Percentiles rank a stretch among this genome's conserved stretches.
phyloP scores from a whole-genome alignment of 2,113 vertebrate species.

The Meleagris gallopavo region DNA sequence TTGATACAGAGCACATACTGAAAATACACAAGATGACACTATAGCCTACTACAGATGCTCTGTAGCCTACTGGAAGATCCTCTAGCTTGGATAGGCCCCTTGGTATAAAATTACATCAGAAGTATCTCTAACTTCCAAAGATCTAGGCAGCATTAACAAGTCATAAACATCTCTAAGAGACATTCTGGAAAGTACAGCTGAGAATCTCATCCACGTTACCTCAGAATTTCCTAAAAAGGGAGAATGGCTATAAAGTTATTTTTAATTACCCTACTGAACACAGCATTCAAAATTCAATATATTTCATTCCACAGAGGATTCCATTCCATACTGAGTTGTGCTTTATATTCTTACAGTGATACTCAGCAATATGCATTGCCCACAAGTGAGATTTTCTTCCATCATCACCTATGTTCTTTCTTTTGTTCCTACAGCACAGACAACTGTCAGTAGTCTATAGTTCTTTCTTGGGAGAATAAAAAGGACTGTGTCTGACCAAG shows the following conservation, averaged over 20 bases:
- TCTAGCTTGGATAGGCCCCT: neutral
- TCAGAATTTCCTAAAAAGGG: neutral
- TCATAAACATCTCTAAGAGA: neutral
- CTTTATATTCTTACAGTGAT: neutral
- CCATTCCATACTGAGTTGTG: neutral
- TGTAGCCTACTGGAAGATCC: neutral
- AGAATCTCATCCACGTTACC: neutral
- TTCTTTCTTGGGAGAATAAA: neutral
- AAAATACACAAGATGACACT: neutral
- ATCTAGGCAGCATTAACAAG: neutral
- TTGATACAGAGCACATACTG: accelerated
- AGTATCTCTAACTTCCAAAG: neutral
- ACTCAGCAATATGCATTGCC: neutral
- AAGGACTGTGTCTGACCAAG: neutral
- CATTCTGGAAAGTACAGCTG: neutral
- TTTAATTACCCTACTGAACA: neutral
- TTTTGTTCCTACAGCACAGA: neutral
- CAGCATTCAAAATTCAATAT: neutral
- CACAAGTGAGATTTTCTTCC: neutral
- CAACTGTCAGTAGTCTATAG: neutral
- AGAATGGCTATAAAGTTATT: neutral
- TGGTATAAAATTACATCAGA: neutral
- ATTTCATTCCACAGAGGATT: neutral
- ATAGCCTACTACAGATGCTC: accelerated
- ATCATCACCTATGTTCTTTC: accelerated